phyloP scores from a whole-genome alignment of 2,797 vertebrate species.

The Spatula versicolor region DNA sequence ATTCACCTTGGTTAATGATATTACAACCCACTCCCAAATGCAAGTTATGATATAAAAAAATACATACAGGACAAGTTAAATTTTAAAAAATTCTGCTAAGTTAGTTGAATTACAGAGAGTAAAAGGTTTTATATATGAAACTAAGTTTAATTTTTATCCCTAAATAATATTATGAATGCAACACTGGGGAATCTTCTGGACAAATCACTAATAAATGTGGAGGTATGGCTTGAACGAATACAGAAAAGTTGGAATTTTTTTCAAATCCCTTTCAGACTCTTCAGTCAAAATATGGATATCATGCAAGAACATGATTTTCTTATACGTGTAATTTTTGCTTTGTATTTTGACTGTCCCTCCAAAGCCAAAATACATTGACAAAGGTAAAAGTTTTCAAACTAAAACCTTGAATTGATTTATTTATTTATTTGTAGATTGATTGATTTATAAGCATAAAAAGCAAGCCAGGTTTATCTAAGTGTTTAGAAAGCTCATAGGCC shows the following conservation, averaged over 20 bases:
- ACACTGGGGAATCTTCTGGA: background rate
- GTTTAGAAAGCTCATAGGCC: background rate
- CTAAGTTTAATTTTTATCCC: background rate
- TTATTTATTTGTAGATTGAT: background rate
- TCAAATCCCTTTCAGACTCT: background rate
- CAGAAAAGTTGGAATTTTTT: background rate
- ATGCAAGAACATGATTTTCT: background rate
- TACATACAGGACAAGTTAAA: background rate
- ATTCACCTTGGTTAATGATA: background rate
- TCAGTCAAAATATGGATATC: background rate
- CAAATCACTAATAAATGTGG: background rate
- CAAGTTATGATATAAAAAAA: background rate
- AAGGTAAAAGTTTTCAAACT: background rate
- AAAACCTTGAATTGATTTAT: background rate
- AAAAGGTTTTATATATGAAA: background rate
- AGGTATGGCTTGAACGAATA: background rate
- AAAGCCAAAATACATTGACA: background rate
- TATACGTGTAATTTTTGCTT: background rate
- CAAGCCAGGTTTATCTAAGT: background rate
- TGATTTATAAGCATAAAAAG: background rate
- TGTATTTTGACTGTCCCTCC: background rate
- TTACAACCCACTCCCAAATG: background rate
- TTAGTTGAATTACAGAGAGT: background rate
- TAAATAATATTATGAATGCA: background rate
- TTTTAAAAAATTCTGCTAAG: background rate